phyloP scores from a whole-genome alignment of 2,888 invertebrate species.

The Drosophila cracens region DNA sequence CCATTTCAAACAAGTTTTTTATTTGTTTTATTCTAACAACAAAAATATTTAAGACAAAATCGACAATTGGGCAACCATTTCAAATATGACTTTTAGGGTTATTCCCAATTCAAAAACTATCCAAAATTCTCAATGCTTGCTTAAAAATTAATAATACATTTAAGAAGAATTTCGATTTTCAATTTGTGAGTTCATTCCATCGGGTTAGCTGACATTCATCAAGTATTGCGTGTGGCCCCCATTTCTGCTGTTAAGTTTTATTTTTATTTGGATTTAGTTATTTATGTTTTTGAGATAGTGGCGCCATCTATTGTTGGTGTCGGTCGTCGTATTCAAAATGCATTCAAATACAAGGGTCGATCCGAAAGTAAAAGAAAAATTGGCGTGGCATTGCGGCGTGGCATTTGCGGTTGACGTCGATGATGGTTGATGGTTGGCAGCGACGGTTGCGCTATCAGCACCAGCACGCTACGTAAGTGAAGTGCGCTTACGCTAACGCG shows the following conservation, averaged over 20 bases:
- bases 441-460: constrained; percentile 49
- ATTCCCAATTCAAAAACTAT: neutral
- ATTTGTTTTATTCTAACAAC: no score
- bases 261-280: neutral
- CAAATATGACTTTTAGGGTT: neutral
- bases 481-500: constrained; percentile 53
- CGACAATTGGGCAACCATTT: neutral
- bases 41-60: neutral
- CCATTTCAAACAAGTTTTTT: neutral
- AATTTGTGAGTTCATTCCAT: neutral
- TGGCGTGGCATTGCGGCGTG: constrained; percentile 60
- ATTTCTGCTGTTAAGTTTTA: neutral
- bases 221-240: neutral
- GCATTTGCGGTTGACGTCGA: constrained; percentile 15
- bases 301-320: neutral
- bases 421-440: neutral
- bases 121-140: neutral
- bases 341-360: neutral
- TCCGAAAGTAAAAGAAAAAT: constrained; percentile 21
- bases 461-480: constrained; percentile 58
- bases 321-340: neutral
- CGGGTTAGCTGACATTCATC: neutral
- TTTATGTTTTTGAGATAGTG: neutral
- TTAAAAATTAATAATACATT: neutral
- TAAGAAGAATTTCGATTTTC: neutral